These are phyloP conservation scores for Masticophis lateralis DNA, from an alignment of 2,797 vertebrate genomes.

Conservation along the genomic window DNA sequence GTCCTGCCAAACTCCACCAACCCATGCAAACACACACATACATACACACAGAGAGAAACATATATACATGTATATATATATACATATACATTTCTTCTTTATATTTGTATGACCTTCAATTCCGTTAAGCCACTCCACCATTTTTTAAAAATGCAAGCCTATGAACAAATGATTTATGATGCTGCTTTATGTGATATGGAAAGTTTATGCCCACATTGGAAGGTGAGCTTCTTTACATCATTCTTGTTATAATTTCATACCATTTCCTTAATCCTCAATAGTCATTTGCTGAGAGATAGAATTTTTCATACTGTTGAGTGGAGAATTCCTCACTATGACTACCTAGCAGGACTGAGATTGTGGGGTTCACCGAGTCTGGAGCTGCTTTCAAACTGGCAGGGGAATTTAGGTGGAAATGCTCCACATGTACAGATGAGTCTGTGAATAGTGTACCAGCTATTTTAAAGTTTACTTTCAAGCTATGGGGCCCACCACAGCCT, in stretches of 20 bases:
- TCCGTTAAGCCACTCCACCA: background rate
- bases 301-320: background rate
- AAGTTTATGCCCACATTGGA: slow-evolving; percentile 52
- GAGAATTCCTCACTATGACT: background rate
- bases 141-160: slow-evolving; percentile 45
- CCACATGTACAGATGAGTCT: background rate
- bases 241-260: background rate
- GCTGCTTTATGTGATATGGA: slow-evolving; percentile 49
- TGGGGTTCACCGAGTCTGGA: background rate
- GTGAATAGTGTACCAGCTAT: background rate
- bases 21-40: background rate
- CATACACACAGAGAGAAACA: background rate
- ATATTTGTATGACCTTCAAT: background rate
- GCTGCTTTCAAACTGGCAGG: background rate
- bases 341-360: background rate
- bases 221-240: background rate
- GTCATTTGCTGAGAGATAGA: background rate
- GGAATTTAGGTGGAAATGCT: background rate
- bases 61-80: background rate
- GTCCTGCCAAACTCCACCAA: background rate
- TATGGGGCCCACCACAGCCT: background rate
- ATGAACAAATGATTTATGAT: slow-evolving; percentile 55
- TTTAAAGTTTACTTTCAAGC: background rate
- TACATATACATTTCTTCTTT: background rate
- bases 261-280: no score